Percentiles rank a stretch among this genome's conserved stretches.
phyloP scores from a whole-genome alignment of 35 echinoderm and acorn worm species.

The Holothuria glaberrima region DNA sequence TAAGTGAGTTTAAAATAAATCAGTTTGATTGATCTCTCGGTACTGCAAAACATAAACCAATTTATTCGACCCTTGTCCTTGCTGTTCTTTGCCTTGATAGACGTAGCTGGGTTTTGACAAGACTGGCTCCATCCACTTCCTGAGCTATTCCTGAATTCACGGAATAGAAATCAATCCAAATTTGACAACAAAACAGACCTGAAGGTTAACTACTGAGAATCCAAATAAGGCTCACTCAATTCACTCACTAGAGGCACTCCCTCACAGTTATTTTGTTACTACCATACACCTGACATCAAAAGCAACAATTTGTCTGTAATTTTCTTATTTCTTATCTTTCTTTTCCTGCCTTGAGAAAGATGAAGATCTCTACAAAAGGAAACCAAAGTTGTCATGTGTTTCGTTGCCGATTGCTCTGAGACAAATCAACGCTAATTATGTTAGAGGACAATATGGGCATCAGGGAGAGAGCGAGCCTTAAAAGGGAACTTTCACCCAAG shows the following conservation, averaged over 20 bases:
- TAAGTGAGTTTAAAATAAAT: no score
- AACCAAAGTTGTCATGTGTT: slow-evolving; percentile 31
- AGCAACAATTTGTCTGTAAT: slow-evolving; percentile 43
- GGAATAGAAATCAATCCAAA: slow-evolving; percentile 15
- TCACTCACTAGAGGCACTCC: background rate
- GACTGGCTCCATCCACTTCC: no score
- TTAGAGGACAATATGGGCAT: slow-evolving; percentile 6
- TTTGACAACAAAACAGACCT: slow-evolving; percentile 23
- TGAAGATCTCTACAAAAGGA: slow-evolving; percentile 31
- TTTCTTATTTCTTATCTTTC: background rate
- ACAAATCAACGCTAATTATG: slow-evolving; percentile 42
- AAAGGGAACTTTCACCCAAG: background rate
- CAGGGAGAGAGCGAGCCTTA: background rate
- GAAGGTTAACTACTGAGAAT: background rate
- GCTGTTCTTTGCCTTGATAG: no score
- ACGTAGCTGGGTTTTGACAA: no score
- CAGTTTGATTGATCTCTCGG: no score
- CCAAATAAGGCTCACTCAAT: background rate
- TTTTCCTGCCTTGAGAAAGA: slow-evolving; percentile 7
- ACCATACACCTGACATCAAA: slow-evolving; percentile 47
- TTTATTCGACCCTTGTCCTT: no score
- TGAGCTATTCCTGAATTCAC: no score
- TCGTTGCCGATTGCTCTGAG: background rate
- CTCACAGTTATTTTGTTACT: slow-evolving; percentile 43
- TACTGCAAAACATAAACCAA: no score